Percentiles rank a stretch among this genome's conserved stretches.
phyloP scores from a whole-genome alignment of 2,113 vertebrate genomes.

The Mus spicilegus region DNA sequence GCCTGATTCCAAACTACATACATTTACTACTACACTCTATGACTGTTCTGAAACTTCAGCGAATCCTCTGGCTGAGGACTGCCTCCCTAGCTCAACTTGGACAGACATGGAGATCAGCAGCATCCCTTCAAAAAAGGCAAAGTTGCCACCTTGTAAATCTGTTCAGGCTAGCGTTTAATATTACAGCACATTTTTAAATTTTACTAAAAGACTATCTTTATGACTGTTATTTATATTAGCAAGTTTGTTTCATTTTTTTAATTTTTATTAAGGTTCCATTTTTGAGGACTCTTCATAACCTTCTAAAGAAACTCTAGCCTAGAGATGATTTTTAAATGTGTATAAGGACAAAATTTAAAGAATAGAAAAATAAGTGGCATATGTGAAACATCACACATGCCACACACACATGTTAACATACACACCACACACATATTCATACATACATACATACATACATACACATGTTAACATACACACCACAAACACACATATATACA shows the following conservation, averaged over 20 bases:
- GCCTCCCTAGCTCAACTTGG: not conserved
- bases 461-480: not conserved
- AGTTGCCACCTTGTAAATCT: not conserved
- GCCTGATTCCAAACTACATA: not conserved
- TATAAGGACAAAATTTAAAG: not conserved
- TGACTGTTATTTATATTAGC: not conserved
- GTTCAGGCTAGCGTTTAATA: slow-evolving; percentile 9
- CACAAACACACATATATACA: not conserved
- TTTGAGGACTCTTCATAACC: not conserved
- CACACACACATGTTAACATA: not conserved
- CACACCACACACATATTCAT: not conserved
- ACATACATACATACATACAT: not conserved
- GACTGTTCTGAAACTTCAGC: not conserved
- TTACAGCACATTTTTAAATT: not conserved
- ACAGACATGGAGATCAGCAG: not conserved
- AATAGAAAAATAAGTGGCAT: not conserved
- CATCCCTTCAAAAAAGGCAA: slow-evolving; percentile 19
- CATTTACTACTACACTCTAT: not conserved
- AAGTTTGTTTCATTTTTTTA: not conserved
- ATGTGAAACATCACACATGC: slow-evolving; percentile 1
- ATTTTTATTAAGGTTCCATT: not conserved
- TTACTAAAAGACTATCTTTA: not conserved
- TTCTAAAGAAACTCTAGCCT: slow-evolving; percentile 18
- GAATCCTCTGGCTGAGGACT: not conserved
- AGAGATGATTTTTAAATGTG: slow-evolving; percentile 1